These are phyloP conservation scores for Sebastes steindachneri DNA, from an alignment of 2,797 vertebrate species.

Conservation along the genomic window DNA sequence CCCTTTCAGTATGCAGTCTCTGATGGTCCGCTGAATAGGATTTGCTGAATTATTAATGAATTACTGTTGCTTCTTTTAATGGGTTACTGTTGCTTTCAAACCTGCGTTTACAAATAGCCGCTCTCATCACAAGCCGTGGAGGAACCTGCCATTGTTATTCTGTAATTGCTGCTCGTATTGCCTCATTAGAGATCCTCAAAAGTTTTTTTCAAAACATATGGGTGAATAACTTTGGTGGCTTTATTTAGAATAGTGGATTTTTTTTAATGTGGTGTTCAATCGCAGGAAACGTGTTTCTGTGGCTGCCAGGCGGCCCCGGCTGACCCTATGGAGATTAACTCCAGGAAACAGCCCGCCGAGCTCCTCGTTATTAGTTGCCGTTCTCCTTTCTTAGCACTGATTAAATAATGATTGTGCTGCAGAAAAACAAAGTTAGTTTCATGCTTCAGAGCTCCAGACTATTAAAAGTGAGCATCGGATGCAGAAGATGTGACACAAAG, in stretches of 20 bases:
- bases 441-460: conserved; percentile 49
- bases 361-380: conserved; percentile 35
- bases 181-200: conserved; percentile 45
- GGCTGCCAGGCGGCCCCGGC: conserved; percentile 28
- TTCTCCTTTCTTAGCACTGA: conserved; percentile 45
- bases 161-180: conserved; percentile 42
- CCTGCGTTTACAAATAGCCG: conserved; percentile 13
- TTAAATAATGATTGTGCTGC: conserved; percentile 61
- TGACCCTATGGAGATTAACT: conserved; percentile 49
- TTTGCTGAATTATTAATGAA: conserved; percentile 39
- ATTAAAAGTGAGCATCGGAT: conserved; percentile 26
- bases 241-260: conserved; percentile 44
- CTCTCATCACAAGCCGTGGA: neutral
- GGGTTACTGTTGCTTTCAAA: conserved; percentile 35
- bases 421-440: conserved; percentile 57
- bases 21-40: conserved; percentile 15
- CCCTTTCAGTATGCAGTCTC: neutral
- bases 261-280: conserved; percentile 51
- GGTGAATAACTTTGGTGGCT: conserved; percentile 29
- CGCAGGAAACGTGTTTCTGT: conserved; percentile 24
- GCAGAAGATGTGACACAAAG: conserved; percentile 2
- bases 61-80: conserved; percentile 13
- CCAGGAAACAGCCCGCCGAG: conserved; percentile 40
- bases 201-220: conserved; percentile 34
- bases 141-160: conserved; percentile 1